phyloP scores from a whole-genome alignment of 2,888 invertebrate genomes.

The Lepidonotus clava region DNA sequence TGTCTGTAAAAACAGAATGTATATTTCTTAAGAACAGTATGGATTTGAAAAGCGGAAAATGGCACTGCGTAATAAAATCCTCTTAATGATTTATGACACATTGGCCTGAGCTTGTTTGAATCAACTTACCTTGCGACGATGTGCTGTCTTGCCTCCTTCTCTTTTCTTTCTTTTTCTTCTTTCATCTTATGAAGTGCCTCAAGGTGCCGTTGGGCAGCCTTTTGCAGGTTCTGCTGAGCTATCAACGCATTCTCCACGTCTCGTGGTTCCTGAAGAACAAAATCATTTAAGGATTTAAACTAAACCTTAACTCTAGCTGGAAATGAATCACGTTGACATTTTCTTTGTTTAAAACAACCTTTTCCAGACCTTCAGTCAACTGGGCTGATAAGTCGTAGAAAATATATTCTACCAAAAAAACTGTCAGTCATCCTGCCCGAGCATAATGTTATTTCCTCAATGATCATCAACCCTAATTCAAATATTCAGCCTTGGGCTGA shows the following conservation, averaged over 20 bases:
- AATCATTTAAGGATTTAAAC: too few species aligned
- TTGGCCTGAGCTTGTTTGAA: not conserved
- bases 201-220: constrained; percentile 69
- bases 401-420: too few species aligned
- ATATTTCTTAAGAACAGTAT: not conserved
- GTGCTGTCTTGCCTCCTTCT: constrained; percentile 70
- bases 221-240: constrained; percentile 63
- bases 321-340: too few species aligned
- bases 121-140: constrained; percentile 70
- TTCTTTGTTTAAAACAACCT: too few species aligned
- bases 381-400: too few species aligned
- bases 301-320: too few species aligned
- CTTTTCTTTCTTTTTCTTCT: constrained; percentile 67
- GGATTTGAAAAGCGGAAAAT: not conserved
- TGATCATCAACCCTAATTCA: too few species aligned
- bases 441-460: too few species aligned
- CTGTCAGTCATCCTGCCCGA: too few species aligned
- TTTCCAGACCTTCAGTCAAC: too few species aligned
- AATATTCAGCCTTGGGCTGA: too few species aligned
- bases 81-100: not conserved
- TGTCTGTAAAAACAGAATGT: constrained; percentile 63
- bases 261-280: constrained; percentile 42
- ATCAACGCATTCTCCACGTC: constrained; percentile 25
- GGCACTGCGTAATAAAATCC: not conserved
- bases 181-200: constrained; percentile 69